Percentiles rank a stretch among this genome's conserved stretches.
Conservation (phyloP, 2,888 invertebrate species). For the Lycocerus yunnanus region DNA sequence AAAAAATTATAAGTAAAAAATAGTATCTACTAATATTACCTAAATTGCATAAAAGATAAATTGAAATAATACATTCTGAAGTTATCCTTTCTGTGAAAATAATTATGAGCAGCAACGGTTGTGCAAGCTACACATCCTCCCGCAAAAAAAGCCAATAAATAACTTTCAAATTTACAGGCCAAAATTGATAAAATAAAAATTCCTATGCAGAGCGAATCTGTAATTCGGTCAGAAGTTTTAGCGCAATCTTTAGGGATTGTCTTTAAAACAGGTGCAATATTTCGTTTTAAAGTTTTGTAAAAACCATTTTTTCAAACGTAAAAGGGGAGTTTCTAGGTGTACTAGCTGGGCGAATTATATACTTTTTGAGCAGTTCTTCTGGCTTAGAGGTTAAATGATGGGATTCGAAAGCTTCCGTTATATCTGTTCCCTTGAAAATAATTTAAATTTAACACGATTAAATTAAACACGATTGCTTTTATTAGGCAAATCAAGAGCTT, state of each 20-base stretch:
- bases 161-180: slow-evolving; percentile 49
- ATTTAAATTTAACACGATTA: too few relatives aligned
- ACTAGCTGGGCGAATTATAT: slow-evolving; percentile 66
- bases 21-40: slow-evolving; percentile 51
- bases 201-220: slow-evolving; percentile 50
- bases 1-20: too few relatives aligned
- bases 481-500: not conserved
- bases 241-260: slow-evolving; percentile 56
- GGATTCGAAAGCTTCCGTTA: slow-evolving; percentile 64
- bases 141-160: slow-evolving; percentile 56
- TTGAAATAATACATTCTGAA: slow-evolving; percentile 82
- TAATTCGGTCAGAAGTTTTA: slow-evolving; percentile 51
- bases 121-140: slow-evolving; percentile 65
- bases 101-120: slow-evolving; percentile 73
- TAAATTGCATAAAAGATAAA: slow-evolving; percentile 67
- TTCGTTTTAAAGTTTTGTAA: slow-evolving; percentile 69
- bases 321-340: slow-evolving; percentile 71
- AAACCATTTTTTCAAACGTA: slow-evolving; percentile 76
- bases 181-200: slow-evolving; percentile 49
- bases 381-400: slow-evolving; percentile 67
- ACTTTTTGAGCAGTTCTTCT: slow-evolving; percentile 66
- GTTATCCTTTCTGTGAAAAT: slow-evolving; percentile 74
- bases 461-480: too few relatives aligned
- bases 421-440: slow-evolving; percentile 18
- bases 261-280: slow-evolving; percentile 60